These are phyloP conservation scores for Crematogaster levior DNA, from an alignment of 2,888 invertebrate species.

Conservation along the genomic window DNA sequence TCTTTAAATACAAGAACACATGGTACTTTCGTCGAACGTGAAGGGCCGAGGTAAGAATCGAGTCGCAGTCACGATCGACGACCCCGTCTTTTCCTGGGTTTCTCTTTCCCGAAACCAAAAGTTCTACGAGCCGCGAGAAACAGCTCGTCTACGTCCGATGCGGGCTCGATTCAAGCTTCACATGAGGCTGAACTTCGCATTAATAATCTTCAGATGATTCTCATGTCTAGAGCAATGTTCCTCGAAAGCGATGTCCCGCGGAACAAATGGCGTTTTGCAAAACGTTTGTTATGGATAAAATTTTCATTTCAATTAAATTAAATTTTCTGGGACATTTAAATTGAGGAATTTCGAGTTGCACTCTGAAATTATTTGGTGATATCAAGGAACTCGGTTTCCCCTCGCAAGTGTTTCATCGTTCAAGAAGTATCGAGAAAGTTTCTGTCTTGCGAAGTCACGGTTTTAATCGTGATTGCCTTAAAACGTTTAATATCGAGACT, in stretches of 20 bases:
- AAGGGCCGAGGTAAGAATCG: constrained; percentile 44
- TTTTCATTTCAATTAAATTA: neutral
- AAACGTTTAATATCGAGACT: neutral
- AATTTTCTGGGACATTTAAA: neutral
- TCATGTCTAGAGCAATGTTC: neutral
- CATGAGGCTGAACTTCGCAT: constrained; percentile 18
- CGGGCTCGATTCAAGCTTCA: neutral
- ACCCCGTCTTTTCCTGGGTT: neutral
- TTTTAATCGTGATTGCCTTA: neutral
- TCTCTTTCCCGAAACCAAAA: neutral
- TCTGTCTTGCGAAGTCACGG: neutral
- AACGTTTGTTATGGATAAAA: neutral
- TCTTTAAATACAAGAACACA: constrained; percentile 66
- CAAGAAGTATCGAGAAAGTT: neutral
- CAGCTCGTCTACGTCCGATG: neutral
- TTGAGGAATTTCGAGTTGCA: neutral
- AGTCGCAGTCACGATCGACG: constrained; percentile 16
- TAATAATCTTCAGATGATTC: neutral
- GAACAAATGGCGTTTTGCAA: neutral
- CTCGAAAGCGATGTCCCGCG: neutral
- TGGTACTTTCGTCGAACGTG: constrained; percentile 62
- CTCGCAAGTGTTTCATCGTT: neutral
- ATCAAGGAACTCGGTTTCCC: neutral
- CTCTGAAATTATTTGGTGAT: neutral
- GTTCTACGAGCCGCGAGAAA: neutral